Percentiles rank a stretch among this genome's conserved stretches.
These are phyloP conservation scores for Channallabes apus DNA, from an alignment of 2,797 vertebrate species.

Conservation along the genomic window DNA sequence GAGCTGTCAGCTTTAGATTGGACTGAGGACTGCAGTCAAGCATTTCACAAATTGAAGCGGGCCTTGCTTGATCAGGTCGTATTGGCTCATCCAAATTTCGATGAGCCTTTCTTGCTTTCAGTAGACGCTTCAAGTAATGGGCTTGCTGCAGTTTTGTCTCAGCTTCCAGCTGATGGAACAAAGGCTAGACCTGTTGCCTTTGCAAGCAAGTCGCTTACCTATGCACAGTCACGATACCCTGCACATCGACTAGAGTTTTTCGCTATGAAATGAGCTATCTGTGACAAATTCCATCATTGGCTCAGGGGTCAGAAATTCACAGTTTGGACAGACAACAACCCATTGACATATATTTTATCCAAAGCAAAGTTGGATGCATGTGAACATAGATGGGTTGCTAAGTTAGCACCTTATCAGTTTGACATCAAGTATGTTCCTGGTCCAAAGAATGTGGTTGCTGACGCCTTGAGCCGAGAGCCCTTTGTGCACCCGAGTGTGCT, in stretches of 20 bases:
- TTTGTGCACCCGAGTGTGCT: not conserved
- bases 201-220: too few relatives aligned
- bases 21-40: not conserved
- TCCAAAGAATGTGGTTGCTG: not conserved
- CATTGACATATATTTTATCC: not conserved
- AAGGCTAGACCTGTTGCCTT: not conserved
- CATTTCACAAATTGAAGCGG: not conserved
- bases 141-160: not conserved
- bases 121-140: not conserved
- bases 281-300: not conserved
- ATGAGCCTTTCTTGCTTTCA: not conserved
- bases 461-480: too few relatives aligned
- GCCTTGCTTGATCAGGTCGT: not conserved
- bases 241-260: too few relatives aligned
- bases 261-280: not conserved
- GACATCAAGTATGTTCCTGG: not conserved
- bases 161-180: not conserved
- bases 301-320: not conserved
- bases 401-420: not conserved
- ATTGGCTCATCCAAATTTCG: not conserved
- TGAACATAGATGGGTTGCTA: not conserved
- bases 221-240: too few relatives aligned
- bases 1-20: not conserved
- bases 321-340: not conserved
- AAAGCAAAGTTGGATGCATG: not conserved